phyloP scores from a whole-genome alignment of 2,888 invertebrate species.

The Habrosyne pyritoides region DNA sequence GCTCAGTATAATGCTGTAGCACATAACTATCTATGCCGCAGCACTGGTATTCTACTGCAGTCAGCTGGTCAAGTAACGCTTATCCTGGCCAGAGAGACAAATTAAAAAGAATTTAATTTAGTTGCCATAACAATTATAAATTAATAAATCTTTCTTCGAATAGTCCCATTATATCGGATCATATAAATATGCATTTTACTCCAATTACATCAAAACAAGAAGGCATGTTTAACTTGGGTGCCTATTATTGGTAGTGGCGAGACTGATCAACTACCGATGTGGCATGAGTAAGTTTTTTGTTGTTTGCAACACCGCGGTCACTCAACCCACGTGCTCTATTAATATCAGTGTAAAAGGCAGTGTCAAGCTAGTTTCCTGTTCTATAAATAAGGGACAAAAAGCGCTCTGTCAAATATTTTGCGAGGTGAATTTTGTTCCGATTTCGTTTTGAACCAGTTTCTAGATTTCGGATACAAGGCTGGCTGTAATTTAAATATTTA shows the following conservation, averaged over 20 bases:
- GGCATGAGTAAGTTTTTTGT: slow-evolving; percentile 31
- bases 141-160: background rate
- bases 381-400: background rate
- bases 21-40: too few relatives aligned
- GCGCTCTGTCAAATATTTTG: background rate
- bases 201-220: background rate
- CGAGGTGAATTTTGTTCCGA: background rate
- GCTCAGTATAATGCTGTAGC: too few relatives aligned
- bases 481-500: background rate
- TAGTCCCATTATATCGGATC: background rate
- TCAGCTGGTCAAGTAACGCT: too few relatives aligned
- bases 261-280: slow-evolving; percentile 3
- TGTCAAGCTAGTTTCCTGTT: slow-evolving; percentile 22
- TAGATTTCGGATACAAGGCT: background rate
- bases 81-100: too few relatives aligned
- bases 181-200: background rate
- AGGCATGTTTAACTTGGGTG: background rate
- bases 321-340: slow-evolving; percentile 42
- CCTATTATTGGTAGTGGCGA: background rate
- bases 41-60: too few relatives aligned
- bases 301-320: slow-evolving; percentile 37
- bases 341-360: slow-evolving; percentile 36
- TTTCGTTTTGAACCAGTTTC: too few relatives aligned
- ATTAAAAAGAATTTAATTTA: too few relatives aligned
- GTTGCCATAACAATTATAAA: too few relatives aligned